phyloP scores from a whole-genome alignment of 1,140 invertebrate genomes.

The Ganaspis sp. region DNA sequence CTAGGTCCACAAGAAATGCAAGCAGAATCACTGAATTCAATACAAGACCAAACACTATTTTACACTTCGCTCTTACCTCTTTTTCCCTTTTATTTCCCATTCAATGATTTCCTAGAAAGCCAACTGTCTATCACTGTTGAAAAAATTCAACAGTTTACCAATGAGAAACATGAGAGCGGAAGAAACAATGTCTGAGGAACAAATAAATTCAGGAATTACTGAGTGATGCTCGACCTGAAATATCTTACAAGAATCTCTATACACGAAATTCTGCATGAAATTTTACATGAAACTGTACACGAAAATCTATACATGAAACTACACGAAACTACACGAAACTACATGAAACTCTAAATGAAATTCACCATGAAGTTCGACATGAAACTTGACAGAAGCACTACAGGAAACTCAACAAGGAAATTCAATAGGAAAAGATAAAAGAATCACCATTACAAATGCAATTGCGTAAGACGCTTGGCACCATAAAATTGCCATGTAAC shows the following conservation, averaged over 20 bases:
- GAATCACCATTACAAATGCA: conserved; percentile 72
- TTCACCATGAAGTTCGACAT: too few relatives aligned
- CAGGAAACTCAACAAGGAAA: too few relatives aligned
- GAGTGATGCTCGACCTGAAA: neutral
- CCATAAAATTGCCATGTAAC: conserved; percentile 57
- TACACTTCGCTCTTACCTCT: neutral
- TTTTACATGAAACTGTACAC: too few relatives aligned
- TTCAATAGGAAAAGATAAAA: conserved; percentile 43
- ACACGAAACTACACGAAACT: too few relatives aligned
- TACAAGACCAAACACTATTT: neutral
- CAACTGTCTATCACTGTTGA: neutral
- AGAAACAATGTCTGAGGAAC: neutral
- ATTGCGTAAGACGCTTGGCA: conserved; percentile 57
- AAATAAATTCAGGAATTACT: conserved; percentile 33
- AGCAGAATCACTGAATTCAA: neutral
- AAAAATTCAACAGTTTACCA: conserved; percentile 11
- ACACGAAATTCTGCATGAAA: too few relatives aligned
- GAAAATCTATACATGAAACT: too few relatives aligned
- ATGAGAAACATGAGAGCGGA: conserved; percentile 8
- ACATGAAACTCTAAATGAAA: too few relatives aligned
- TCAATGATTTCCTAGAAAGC: neutral
- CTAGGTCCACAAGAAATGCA: conserved; percentile 15
- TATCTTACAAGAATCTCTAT: too few relatives aligned
- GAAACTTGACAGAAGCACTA: too few relatives aligned
- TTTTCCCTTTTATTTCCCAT: neutral